Evolutionary conservation across 1,140 invertebrate genomes (phyloP), one percentile per base, ranked within the genome.

Genomic region (Tetramorium simillimum): DNA sequence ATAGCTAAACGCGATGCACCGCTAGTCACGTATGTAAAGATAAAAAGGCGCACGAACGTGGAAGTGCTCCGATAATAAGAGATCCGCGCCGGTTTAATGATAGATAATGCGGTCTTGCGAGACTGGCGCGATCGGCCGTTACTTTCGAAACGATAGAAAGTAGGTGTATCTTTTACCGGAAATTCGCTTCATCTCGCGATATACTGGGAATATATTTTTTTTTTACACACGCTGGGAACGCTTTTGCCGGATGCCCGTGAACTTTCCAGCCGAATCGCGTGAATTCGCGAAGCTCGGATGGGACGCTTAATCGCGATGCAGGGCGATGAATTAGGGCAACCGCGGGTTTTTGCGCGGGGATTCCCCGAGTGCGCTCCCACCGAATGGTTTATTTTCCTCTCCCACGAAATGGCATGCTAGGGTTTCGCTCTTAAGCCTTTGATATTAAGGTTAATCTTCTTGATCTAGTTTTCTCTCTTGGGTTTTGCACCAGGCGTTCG

Each of bases 381-480:
- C 58, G 40, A 28, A 10, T 28, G 43, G 24, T 40, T 70, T 75
- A 37, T 78, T 51, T 58, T 72, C n/a, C 67, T 70, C 46, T 86
- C 43, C 28, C 77, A 56, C 49, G n/a, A 76, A 88, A 80, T 69
- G 37, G 51, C 43, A 24, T 76, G 51, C 40, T 92, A 92, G 69
- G 91, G 91, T 92, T 91, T 91, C 91, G 60, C 60, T 72, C 62
- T 33, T 33, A 70, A 90, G 89, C 85, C 80, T 86, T 89, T 92
- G 77, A 92, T 86, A 92, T 92, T 91, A 90, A 92, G 91, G 91
- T 92, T 92, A 92, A 92, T 91, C 89, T 81, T 21, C 33, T 33
- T 80, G 89, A 90, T 91, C 89, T 86, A 87, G 84, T 88, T 89
- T 87, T 87, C 80, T 84, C 69, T 21, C 43, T 3, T 33, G 18